Conservation (phyloP, 2,797 vertebrate species). For the Hyperoplus lanceolatus region DNA sequence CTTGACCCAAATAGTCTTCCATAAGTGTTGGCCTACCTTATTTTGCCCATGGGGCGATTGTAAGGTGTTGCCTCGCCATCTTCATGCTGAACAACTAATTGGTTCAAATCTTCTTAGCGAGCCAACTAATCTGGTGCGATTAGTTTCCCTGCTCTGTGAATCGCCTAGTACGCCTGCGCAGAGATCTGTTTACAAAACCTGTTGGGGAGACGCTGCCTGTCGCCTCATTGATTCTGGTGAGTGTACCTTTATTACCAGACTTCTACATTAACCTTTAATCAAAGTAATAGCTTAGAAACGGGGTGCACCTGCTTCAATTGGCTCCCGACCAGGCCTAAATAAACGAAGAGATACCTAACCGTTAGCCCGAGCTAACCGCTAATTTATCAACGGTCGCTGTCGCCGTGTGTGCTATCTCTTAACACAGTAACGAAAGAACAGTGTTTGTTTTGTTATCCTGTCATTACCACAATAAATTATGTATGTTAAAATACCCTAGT, state of each 20-base stretch:
- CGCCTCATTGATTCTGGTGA: conserved; percentile 51
- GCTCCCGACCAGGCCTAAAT: too few relatives aligned
- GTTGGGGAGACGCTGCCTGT: rapidly evolving
- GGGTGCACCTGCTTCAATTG: too few relatives aligned
- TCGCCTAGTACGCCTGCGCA: conserved; percentile 51
- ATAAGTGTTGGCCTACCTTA: too few relatives aligned
- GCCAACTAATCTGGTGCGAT: conserved; percentile 42
- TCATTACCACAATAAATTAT: rapidly evolving
- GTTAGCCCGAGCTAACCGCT: conserved; percentile 14
- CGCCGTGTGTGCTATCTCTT: background rate
- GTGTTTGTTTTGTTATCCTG: conserved; percentile 1
- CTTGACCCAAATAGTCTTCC: too few relatives aligned
- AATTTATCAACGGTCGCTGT: background rate
- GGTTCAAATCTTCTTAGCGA: background rate
- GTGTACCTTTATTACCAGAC: conserved; percentile 12
- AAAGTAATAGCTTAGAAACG: background rate
- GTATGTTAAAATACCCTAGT: rapidly evolving
- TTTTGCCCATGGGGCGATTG: too few relatives aligned
- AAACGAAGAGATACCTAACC: background rate
- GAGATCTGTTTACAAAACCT: background rate
- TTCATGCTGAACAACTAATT: too few relatives aligned
- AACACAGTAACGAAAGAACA: background rate
- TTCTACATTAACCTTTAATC: background rate
- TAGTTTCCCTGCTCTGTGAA: conserved; percentile 42
- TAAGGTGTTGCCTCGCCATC: too few relatives aligned